Conservation (phyloP, 92 coral and sea anemone genomes). For the Galaxea fascicularis region DNA sequence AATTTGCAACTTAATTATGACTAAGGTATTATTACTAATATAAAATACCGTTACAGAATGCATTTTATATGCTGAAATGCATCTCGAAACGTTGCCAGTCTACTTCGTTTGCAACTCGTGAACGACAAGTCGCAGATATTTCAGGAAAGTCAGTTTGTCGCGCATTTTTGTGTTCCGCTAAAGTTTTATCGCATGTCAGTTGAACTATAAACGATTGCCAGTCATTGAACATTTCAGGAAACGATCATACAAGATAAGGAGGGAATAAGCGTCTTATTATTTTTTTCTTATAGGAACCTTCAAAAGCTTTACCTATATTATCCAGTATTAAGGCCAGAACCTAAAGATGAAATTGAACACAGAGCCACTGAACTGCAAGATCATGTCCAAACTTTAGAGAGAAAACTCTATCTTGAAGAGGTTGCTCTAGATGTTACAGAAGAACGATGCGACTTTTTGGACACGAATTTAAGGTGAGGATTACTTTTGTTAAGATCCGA, state of each 20-base stretch:
- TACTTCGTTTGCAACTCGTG: too few species aligned
- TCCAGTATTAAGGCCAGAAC: neutral
- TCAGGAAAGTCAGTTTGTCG: too few species aligned
- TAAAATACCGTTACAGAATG: too few species aligned
- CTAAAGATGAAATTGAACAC: neutral
- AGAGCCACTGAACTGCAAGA: neutral
- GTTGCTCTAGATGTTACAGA: conserved; percentile 11
- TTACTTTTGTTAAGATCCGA: too few species aligned
- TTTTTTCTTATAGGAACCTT: neutral
- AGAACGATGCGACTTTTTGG: conserved; percentile 4
- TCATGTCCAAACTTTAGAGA: conserved; percentile 4
- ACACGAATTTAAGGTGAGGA: conserved; percentile 1
- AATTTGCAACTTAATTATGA: too few species aligned
- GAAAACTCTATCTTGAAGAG: conserved; percentile 20
- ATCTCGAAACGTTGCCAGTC: too few species aligned
- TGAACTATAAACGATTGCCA: too few species aligned
- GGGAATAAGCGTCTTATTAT: neutral
- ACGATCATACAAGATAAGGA: neutral
- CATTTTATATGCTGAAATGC: too few species aligned
- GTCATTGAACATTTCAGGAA: neutral
- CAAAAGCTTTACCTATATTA: neutral
- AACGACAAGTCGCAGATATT: too few species aligned
- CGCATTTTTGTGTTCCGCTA: too few species aligned
- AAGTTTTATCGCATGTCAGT: too few species aligned
- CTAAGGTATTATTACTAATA: too few species aligned